These are phyloP conservation scores for Drosophila repleta DNA, from an alignment of 1,140 invertebrate genomes.

Conservation along the genomic window DNA sequence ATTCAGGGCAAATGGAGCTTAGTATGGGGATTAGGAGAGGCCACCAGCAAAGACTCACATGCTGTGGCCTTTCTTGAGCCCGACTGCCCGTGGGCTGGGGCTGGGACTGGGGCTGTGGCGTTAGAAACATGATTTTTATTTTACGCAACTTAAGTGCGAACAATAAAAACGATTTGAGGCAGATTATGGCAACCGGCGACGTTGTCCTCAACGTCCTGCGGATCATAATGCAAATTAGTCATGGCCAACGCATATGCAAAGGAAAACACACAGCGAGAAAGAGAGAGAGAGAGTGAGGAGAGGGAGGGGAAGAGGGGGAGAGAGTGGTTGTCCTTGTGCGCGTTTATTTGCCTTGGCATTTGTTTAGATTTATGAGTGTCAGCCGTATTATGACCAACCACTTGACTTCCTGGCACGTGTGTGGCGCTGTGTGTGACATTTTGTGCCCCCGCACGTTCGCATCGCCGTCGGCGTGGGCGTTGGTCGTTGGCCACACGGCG, in stretches of 20 bases:
- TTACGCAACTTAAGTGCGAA: conserved; percentile 83
- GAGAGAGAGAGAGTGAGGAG: too few species aligned
- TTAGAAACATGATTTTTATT: conserved; percentile 83
- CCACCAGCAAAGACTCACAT: conserved; percentile 49
- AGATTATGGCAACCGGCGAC: conserved; percentile 73
- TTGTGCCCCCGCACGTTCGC: conserved; percentile 70
- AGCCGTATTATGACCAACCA: conserved; percentile 81
- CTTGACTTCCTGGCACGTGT: conserved; percentile 83
- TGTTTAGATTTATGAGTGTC: conserved; percentile 81
- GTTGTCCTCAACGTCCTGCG: conserved; percentile 17
- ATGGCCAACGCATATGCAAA: conserved; percentile 78
- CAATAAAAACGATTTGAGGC: conserved; percentile 82
- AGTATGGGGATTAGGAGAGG: conserved; percentile 37
- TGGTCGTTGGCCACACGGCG: conserved; percentile 59
- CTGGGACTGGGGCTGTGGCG: conserved; percentile 44
- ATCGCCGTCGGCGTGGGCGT: conserved; percentile 64
- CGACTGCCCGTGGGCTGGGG: too few species aligned
- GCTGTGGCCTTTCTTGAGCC: conserved; percentile 42
- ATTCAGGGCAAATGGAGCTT: conserved; percentile 81
- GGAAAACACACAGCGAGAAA: conserved; percentile 12
- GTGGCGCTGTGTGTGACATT: conserved; percentile 58
- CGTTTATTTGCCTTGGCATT: conserved; percentile 66
- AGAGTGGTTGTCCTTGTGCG: neutral
- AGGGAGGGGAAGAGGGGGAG: too few species aligned
- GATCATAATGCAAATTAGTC: conserved; percentile 81